These are phyloP conservation scores for Drosophila prosaltans DNA, from an alignment of 1,140 invertebrate species.

Conservation along the genomic window DNA sequence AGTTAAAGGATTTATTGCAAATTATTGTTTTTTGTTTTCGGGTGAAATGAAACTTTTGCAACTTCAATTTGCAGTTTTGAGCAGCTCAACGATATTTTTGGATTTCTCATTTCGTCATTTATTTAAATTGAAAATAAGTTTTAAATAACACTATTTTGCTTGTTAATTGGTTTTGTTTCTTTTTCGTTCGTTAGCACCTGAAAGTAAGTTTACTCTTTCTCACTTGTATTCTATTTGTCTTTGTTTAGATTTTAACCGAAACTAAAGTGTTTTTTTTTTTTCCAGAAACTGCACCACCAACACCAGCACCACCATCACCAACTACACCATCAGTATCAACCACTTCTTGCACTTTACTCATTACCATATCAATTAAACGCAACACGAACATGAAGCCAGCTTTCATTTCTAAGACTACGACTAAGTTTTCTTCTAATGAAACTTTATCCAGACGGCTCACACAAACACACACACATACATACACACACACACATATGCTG, in stretches of 20 bases:
- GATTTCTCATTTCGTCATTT: neutral
- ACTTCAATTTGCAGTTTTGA: neutral
- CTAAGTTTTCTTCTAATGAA: constrained; percentile 51
- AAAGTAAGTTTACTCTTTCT: neutral
- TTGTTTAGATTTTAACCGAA: neutral
- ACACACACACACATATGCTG: constrained; percentile 42
- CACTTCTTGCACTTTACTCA: constrained; percentile 60
- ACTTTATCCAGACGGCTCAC: constrained; percentile 51
- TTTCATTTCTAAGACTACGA: constrained; percentile 32
- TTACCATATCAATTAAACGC: constrained; percentile 70
- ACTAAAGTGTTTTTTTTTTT: neutral
- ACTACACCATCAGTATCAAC: neutral
- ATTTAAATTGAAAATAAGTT: constrained; percentile 7
- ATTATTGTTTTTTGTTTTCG: neutral
- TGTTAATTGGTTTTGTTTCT: constrained; percentile 7
- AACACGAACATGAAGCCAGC: constrained; percentile 60
- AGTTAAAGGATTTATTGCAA: no score
- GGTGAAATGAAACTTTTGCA: neutral
- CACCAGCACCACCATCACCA: neutral
- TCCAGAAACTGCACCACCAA: neutral
- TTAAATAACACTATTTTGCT: constrained; percentile 6
- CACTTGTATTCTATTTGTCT: neutral
- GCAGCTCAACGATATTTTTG: neutral
- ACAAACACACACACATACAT: neutral
- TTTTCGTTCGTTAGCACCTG: neutral